Conservation (phyloP, 2,888 invertebrate genomes). For the Smittia sp. region DNA sequence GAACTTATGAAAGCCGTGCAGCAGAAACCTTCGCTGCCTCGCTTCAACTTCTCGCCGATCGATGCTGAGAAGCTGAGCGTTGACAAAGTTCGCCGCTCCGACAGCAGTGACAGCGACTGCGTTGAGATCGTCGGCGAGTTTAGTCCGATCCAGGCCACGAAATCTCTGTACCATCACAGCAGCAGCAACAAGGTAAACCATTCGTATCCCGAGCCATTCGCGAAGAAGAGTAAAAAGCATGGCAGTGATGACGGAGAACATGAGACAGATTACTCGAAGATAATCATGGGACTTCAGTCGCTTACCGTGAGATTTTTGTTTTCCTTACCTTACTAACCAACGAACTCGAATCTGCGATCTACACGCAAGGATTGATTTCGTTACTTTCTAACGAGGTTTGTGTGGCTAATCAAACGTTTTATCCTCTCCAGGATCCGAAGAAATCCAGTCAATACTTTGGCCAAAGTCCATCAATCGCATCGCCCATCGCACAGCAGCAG, state of each 20-base stretch:
- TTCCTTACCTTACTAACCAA: no score
- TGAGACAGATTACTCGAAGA: background rate
- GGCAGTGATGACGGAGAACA: background rate
- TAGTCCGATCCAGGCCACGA: slow-evolving; percentile 41
- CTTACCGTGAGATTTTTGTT: background rate
- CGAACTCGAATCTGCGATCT: background rate
- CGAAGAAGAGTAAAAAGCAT: slow-evolving; percentile 13
- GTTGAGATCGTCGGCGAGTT: slow-evolving; percentile 51
- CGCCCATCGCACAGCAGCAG: slow-evolving; percentile 5
- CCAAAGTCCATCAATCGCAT: slow-evolving; percentile 1
- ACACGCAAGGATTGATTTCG: background rate
- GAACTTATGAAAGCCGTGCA: slow-evolving; percentile 21
- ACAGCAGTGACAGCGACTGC: slow-evolving; percentile 52
- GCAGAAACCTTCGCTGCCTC: background rate
- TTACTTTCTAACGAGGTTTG: background rate
- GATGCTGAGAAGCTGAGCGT: background rate
- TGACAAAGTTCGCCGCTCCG: slow-evolving; percentile 1
- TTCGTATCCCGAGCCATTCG: background rate
- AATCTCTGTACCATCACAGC: background rate
- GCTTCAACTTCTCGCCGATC: background rate
- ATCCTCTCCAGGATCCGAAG: background rate
- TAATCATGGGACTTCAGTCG: slow-evolving; percentile 8
- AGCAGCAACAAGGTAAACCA: background rate
- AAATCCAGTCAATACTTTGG: background rate
- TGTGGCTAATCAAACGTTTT: no score